Evolutionary conservation across 2,797 vertebrate species (phyloP).

Genomic region (Lacerta agilis): DNA sequence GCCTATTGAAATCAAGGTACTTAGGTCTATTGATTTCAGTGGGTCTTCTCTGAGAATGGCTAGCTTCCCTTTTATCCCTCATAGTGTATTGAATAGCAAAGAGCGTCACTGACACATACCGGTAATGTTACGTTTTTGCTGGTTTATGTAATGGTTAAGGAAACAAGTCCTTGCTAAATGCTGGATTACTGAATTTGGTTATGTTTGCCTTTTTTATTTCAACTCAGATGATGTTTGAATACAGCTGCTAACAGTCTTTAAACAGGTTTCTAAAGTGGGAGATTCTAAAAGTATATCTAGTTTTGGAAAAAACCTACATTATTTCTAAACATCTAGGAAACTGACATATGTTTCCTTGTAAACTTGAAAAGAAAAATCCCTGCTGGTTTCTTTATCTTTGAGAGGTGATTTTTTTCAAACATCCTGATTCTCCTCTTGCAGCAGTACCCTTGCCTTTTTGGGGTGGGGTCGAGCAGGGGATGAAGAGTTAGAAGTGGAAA

Average conservation of each 20-base stretch:
- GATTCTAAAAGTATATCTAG: slow-evolving; percentile 17
- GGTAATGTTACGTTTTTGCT: not conserved
- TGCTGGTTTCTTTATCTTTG: not conserved
- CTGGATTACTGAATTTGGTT: slow-evolving; percentile 1
- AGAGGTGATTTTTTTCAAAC: not conserved
- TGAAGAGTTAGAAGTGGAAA: slow-evolving; percentile 17
- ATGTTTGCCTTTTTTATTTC: not conserved
- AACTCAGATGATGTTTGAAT: slow-evolving; percentile 7
- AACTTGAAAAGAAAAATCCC: not conserved
- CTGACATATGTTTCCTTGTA: not conserved
- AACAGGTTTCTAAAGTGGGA: not conserved
- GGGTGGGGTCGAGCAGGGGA: not conserved
- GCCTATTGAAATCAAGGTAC: too few relatives aligned
- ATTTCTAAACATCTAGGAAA: not conserved
- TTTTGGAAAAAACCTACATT: not conserved
- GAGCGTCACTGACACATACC: not conserved
- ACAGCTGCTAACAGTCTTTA: slow-evolving; percentile 5
- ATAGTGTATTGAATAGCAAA: not conserved
- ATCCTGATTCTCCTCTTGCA: not conserved
- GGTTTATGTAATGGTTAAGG: not conserved
- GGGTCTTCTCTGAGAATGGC: too few relatives aligned
- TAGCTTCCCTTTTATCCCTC: not conserved
- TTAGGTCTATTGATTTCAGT: too few relatives aligned
- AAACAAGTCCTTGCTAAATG: not conserved
- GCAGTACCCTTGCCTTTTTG: not conserved